Percentiles rank a stretch among this genome's conserved stretches.
Evolutionary conservation across 2,888 invertebrate genomes (phyloP).

Genomic region (Crepidodera aurea): DNA sequence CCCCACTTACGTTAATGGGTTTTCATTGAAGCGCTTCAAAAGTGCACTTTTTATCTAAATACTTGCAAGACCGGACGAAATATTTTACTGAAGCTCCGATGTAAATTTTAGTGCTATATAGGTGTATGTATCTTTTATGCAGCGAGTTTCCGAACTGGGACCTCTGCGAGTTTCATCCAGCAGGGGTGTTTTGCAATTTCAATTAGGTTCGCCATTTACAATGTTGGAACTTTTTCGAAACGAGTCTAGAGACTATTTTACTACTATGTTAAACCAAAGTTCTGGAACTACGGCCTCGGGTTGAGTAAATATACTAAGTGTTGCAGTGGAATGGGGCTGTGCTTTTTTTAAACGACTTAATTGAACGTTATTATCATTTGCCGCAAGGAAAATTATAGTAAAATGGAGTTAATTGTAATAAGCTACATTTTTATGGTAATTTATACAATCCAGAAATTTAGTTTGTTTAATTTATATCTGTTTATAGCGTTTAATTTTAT

Average conservation of each 20-base stretch:
- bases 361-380: too few species aligned
- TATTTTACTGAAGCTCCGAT: conserved; percentile 16
- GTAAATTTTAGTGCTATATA: conserved; percentile 21
- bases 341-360: too few species aligned
- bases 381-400: too few species aligned
- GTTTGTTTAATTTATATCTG: too few species aligned
- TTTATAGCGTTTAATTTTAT: too few species aligned
- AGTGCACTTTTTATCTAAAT: conserved; percentile 23
- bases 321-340: too few species aligned
- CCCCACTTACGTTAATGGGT: conserved; percentile 31
- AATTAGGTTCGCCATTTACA: conserved; percentile 4
- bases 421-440: too few species aligned
- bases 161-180: conserved; percentile 7
- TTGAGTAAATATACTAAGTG: neutral
- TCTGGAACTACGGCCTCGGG: neutral
- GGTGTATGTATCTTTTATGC: conserved; percentile 25
- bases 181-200: conserved; percentile 9
- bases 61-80: conserved; percentile 10
- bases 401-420: too few species aligned
- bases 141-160: conserved; percentile 16
- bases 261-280: neutral
- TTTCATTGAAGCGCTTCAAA: conserved; percentile 23
- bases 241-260: neutral
- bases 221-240: conserved; percentile 4
- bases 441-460: too few species aligned